phyloP scores from a whole-genome alignment of 2,888 invertebrate species.

The Yponomeuta sedellus region DNA sequence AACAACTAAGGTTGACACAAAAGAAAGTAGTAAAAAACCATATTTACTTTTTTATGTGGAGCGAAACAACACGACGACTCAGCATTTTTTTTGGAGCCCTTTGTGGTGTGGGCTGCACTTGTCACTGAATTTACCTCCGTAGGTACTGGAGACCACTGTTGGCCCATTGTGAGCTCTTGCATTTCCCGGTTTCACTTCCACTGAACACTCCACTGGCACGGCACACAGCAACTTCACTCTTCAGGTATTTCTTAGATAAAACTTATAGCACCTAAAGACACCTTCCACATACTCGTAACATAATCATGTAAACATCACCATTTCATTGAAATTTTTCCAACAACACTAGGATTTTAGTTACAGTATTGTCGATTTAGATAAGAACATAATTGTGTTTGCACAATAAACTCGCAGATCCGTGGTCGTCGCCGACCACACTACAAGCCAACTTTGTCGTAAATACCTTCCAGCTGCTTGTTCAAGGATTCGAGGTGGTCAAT shows the following conservation, averaged over 20 bases:
- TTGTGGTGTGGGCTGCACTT: slow-evolving; percentile 36
- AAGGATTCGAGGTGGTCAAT: slow-evolving; percentile 85
- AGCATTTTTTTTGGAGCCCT: slow-evolving; percentile 25
- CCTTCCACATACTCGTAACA: slow-evolving; percentile 52
- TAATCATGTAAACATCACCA: slow-evolving; percentile 40
- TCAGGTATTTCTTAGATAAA: slow-evolving; percentile 26
- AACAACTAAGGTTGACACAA: not conserved
- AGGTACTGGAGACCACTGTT: slow-evolving; percentile 21
- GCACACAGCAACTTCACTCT: slow-evolving; percentile 53
- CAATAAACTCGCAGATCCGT: slow-evolving; percentile 39
- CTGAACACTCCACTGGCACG: slow-evolving; percentile 59
- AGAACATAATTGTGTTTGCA: slow-evolving; percentile 56
- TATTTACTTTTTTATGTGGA: slow-evolving; percentile 63
- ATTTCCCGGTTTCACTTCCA: slow-evolving; percentile 38
- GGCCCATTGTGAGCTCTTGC: slow-evolving; percentile 16
- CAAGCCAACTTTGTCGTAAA: slow-evolving; percentile 73
- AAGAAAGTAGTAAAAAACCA: slow-evolving; percentile 35
- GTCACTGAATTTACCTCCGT: slow-evolving; percentile 46
- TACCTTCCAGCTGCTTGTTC: slow-evolving; percentile 87
- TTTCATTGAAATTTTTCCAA: slow-evolving; percentile 51
- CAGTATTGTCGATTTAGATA: slow-evolving; percentile 72
- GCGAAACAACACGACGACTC: slow-evolving; percentile 32
- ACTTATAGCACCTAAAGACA: slow-evolving; percentile 64
- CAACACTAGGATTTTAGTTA: slow-evolving; percentile 70
- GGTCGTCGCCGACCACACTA: slow-evolving; percentile 56